Evolutionary conservation across 2,888 invertebrate species (phyloP), one percentile per base, ranked within the genome.

Genomic region (Nomada goodeniana): DNA sequence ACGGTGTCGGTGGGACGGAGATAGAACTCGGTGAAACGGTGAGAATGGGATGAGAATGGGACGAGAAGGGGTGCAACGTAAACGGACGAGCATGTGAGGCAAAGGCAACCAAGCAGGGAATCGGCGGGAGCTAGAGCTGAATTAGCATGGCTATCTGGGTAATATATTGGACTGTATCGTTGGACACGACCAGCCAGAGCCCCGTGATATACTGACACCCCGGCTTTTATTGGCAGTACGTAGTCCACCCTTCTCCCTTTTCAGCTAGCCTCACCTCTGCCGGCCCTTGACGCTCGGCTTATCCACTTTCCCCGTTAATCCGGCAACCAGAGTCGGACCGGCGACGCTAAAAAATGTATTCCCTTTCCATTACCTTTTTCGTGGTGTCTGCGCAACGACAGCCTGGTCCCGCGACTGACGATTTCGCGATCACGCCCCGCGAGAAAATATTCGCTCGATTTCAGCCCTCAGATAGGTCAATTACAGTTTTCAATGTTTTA

Each of bases 121-220:
- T 87, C 84, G 88, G 86, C 78, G 83, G 88, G 82, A 85, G 88
- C 86, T 90, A 89, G 87, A 90, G 88, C 89, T 88, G 91, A 92
- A 92, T 92, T 92, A 92, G 91, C 91, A 91, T 91, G 90, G 91
- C 90, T 91, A 92, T 91, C 91, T 91, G 89, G 87, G 89, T 91
- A 92, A 92, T 91, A 91, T 92, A 92, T 91, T 92, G 91, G 90
- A 90, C 87, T 89, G 89, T 90, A 89, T 90, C 89, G 89, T 89
- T 86, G 89, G 87, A 88, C 90, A 89, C 87, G 86, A 87, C 76
- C 85, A 79, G 83, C 84, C 88, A 88, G 87, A 82, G 84, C 86
- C 84, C 82, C 84, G 88, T 90, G 91, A 89, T 91, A 89, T 91
- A 88, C 87, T 86, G 87, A 83, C 85, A 79, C 86, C 87, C 84